Evolutionary conservation across 2,113 vertebrate genomes (phyloP), one percentile per base, ranked within the genome.

Genomic region (Myotis brandtii): DNA sequence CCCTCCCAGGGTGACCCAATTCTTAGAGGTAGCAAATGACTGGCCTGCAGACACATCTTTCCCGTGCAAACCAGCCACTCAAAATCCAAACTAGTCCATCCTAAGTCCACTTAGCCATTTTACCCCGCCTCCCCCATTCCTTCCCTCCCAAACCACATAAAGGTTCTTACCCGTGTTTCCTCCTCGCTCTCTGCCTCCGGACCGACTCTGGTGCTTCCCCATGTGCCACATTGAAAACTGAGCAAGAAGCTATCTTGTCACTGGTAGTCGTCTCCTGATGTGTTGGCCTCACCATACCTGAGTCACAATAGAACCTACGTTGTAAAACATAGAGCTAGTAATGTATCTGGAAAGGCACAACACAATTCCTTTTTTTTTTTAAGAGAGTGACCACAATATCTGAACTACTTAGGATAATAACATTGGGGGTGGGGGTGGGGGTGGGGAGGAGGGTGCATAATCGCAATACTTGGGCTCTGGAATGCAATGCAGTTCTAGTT

Each of bases 1-100:
- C 14, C 30, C 23, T 43, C 16, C n/a, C 17, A 23, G 9, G 0
- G 9, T 1, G 9, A 14, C 1, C 34, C 37, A 32, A 0, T 27
- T 54, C 50, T 70, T 70, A 77, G 48, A 85, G 34, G 43, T 17
- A 32, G 27, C 67, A 50, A 20, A 54, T 48, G 34, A 5, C 4
- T 43, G n/a, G 32, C 46, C 83, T 62, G 0, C 1, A 12, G 52
- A 23, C 62, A 62, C 0, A 11, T 12, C 37, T 96, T 62, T 50
- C 37, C 5, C 1, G 5, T 12, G n/a, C 43, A 72, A 21, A 67
- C 79, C 66, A 85, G 9, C 37, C 20, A 67, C 6, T 37, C 54
- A 66, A 79, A 70, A 21, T 27, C 11, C 20, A 37, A 43, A 30
- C 40, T 5, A 27, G 16, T 40, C 27, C 27, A 0, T 73, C 14